A percentile compares a stretch with the other conserved stretches of the same genome.
Evolutionary conservation across 2,797 vertebrate species (phyloP).

Genomic region (Sebastes melanostomus): DNA sequence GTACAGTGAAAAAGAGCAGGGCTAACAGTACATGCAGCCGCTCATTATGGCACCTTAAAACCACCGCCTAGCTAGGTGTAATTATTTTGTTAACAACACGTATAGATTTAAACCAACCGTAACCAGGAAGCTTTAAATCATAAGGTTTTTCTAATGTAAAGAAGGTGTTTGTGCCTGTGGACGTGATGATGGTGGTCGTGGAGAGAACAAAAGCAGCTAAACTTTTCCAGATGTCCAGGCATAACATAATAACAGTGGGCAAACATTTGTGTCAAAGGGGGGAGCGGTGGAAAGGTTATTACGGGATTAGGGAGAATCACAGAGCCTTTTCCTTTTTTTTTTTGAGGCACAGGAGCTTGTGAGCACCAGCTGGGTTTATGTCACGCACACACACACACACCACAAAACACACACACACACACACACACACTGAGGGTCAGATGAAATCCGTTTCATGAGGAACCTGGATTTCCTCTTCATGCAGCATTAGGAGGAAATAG

Average conservation of each 20-base stretch:
- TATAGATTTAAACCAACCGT: slow-evolving; percentile 53
- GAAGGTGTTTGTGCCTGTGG: slow-evolving; percentile 71
- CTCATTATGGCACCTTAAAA: slow-evolving; percentile 61
- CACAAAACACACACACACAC: not conserved
- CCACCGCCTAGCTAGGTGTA: not conserved
- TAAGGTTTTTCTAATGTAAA: slow-evolving; percentile 67
- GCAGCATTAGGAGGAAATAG: slow-evolving; percentile 35
- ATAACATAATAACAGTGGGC: slow-evolving; percentile 69
- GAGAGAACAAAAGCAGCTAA: slow-evolving; percentile 72
- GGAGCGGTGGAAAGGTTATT: slow-evolving; percentile 68
- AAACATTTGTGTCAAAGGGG: slow-evolving; percentile 58
- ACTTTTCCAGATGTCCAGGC: slow-evolving; percentile 82
- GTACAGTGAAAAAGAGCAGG: slow-evolving; percentile 28
- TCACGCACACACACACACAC: slow-evolving; percentile 30
- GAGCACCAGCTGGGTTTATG: slow-evolving; percentile 60
- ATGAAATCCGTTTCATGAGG: slow-evolving; percentile 64
- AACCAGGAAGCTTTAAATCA: slow-evolving; percentile 77
- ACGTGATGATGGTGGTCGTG: slow-evolving; percentile 64
- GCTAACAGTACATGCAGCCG: slow-evolving; percentile 33
- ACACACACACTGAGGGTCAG: slow-evolving; percentile 37
- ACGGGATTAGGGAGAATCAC: slow-evolving; percentile 71
- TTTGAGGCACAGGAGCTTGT: slow-evolving; percentile 46
- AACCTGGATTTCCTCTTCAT: slow-evolving; percentile 70
- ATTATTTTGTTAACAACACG: slow-evolving; percentile 71
- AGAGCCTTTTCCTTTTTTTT: slow-evolving; percentile 36